phyloP scores from a whole-genome alignment of 2,113 vertebrate genomes.

The Hippocampus comes region DNA sequence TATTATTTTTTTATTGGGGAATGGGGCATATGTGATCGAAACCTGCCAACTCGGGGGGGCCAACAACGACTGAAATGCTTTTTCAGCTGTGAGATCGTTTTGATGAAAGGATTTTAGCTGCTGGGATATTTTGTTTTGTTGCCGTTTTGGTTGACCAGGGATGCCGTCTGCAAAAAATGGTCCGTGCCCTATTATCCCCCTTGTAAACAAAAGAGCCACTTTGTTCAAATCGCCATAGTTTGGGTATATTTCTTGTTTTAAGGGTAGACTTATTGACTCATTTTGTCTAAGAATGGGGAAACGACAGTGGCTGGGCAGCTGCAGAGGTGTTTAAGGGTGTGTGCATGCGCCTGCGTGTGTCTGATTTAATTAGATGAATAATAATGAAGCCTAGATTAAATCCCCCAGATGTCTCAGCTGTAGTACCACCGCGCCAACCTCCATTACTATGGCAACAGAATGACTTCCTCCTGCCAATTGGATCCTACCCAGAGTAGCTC shows the following conservation, averaged over 20 bases:
- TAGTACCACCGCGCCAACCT: slow-evolving; percentile 72
- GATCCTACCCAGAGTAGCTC: slow-evolving; percentile 79
- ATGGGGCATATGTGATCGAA: too few relatives aligned
- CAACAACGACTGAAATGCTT: not conserved
- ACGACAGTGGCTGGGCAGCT: slow-evolving; percentile 56
- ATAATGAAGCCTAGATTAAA: slow-evolving; percentile 83
- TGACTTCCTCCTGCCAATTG: slow-evolving; percentile 79
- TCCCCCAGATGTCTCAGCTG: slow-evolving; percentile 80
- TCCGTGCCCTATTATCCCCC: not conserved
- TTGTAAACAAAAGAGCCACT: not conserved
- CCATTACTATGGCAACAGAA: slow-evolving; percentile 76
- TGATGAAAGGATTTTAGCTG: not conserved
- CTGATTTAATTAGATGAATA: slow-evolving; percentile 85
- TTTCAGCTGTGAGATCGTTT: not conserved
- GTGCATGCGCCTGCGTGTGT: slow-evolving; percentile 58
- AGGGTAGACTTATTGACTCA: slow-evolving; percentile 20
- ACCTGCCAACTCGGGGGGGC: too few relatives aligned
- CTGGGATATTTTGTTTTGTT: not conserved
- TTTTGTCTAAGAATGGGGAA: slow-evolving; percentile 36
- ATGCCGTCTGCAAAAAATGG: not conserved
- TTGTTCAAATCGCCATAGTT: not conserved
- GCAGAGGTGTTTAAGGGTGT: slow-evolving; percentile 67
- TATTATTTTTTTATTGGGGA: too few relatives aligned
- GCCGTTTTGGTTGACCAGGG: not conserved
- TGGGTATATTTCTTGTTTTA: slow-evolving; percentile 2